Evolutionary conservation across 2,113 vertebrate species (phyloP).

Genomic region (Oenanthe melanoleuca): DNA sequence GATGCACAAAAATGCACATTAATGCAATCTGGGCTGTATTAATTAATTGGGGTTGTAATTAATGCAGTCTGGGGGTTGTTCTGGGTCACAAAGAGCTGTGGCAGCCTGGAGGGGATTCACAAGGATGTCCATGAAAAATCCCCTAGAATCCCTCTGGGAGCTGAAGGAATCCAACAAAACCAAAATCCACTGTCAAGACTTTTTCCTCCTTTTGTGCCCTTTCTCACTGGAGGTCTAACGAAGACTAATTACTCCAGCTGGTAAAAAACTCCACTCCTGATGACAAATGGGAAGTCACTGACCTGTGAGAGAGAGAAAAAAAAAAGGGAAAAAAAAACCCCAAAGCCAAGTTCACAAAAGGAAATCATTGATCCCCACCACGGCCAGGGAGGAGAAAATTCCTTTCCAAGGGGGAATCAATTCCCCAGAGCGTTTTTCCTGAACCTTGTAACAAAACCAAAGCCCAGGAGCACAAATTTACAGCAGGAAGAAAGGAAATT

Average conservation of each 20-base stretch:
- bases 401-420: not conserved
- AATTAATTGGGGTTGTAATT: not conserved
- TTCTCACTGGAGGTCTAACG: not conserved
- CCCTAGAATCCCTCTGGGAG: not conserved
- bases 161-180: not conserved
- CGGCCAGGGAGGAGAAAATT: not conserved
- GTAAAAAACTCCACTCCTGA: not conserved
- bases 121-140: not conserved
- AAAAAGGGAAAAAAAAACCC: not conserved
- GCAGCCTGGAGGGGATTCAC: not conserved
- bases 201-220: not conserved
- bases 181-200: not conserved
- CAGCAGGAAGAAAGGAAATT: not conserved
- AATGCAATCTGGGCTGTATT: rapidly evolving
- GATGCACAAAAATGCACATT: rapidly evolving
- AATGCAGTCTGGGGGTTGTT: not conserved
- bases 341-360: not conserved
- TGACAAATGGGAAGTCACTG: not conserved
- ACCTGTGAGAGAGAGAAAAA: not conserved
- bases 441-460: not conserved
- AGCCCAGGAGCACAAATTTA: not conserved
- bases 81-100: not conserved
- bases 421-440: not conserved
- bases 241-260: not conserved
- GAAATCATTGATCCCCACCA: not conserved